A percentile compares a stretch with the other conserved stretches of the same genome.
Evolutionary conservation across 2,888 invertebrate genomes (phyloP).

Genomic region (Epicampocera succincta): DNA sequence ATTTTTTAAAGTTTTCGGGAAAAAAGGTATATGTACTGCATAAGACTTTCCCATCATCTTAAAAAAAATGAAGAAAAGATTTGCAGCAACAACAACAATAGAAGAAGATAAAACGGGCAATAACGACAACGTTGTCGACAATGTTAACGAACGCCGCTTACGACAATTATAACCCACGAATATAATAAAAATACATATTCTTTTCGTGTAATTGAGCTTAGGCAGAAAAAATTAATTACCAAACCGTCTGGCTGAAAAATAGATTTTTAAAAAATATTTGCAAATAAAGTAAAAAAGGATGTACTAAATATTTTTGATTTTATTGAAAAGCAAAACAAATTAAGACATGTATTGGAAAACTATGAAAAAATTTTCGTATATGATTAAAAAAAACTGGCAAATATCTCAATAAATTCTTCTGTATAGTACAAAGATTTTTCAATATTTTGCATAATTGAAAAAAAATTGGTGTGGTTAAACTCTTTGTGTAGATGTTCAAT

Average conservation of each 20-base stretch:
- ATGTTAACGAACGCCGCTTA: constrained; percentile 67
- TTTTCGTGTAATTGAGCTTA: constrained; percentile 49
- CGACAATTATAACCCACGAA: constrained; percentile 67
- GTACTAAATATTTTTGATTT: too few relatives aligned
- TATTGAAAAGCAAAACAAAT: too few relatives aligned
- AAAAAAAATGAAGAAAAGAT: constrained; percentile 50
- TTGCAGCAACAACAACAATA: constrained; percentile 56
- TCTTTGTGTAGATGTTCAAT: constrained; percentile 46
- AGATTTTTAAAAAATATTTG: constrained; percentile 18
- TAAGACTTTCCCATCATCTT: constrained; percentile 69
- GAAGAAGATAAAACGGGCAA: constrained; percentile 58
- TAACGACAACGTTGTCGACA: constrained; percentile 62
- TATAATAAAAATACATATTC: constrained; percentile 54
- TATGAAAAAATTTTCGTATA: constrained; percentile 17
- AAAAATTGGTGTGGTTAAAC: constrained; percentile 51
- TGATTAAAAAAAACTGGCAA: constrained; percentile 30
- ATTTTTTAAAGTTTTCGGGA: neutral
- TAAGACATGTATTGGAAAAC: neutral
- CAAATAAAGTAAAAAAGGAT: too few relatives aligned
- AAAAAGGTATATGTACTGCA: constrained; percentile 76
- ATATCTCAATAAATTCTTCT: neutral
- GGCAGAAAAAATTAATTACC: constrained; percentile 40
- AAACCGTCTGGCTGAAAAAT: constrained; percentile 29
- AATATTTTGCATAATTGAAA: constrained; percentile 50
- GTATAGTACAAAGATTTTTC: neutral